A percentile compares a stretch with the other conserved stretches of the same genome.
phyloP scores from a whole-genome alignment of 2,113 vertebrate genomes.

The Ptyas mucosa region DNA sequence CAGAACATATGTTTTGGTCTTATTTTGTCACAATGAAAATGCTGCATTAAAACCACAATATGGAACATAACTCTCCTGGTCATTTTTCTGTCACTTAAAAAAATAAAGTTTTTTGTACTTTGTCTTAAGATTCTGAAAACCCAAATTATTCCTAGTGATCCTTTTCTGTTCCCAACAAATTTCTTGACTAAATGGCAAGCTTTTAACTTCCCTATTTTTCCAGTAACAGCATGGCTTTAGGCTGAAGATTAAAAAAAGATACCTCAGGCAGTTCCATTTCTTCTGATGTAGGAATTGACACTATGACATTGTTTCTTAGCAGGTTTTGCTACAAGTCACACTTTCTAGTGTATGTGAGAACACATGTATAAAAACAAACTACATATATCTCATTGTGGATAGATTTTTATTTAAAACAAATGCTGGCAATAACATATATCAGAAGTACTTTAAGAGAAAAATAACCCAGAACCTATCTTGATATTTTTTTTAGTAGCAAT shows the following conservation, averaged over 20 bases:
- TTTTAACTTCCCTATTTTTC: slow-evolving; percentile 65
- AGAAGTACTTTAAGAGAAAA: background rate
- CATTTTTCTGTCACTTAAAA: slow-evolving; percentile 52
- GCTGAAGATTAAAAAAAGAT: slow-evolving; percentile 67
- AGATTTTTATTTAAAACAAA: slow-evolving; percentile 12
- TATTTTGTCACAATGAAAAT: slow-evolving; percentile 40
- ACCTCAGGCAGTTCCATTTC: slow-evolving; percentile 61
- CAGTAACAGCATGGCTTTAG: slow-evolving; percentile 66
- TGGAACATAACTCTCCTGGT: slow-evolving; percentile 59
- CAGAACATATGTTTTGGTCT: background rate
- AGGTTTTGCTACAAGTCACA: slow-evolving; percentile 47
- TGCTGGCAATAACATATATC: background rate
- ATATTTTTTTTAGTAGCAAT: background rate
- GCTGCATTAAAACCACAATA: slow-evolving; percentile 48
- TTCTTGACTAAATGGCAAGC: slow-evolving; percentile 66
- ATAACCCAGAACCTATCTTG: background rate
- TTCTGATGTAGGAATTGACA: slow-evolving; percentile 64
- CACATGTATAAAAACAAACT: background rate
- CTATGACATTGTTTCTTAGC: slow-evolving; percentile 12
- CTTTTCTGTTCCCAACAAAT: slow-evolving; percentile 36
- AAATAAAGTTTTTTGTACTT: slow-evolving; percentile 39
- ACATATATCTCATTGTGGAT: background rate
- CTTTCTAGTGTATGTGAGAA: background rate
- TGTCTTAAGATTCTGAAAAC: slow-evolving; percentile 30
- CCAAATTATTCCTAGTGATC: slow-evolving; percentile 49